These are phyloP conservation scores for Aplodontia rufa DNA, from an alignment of 2,113 vertebrate species.

Conservation along the genomic window DNA sequence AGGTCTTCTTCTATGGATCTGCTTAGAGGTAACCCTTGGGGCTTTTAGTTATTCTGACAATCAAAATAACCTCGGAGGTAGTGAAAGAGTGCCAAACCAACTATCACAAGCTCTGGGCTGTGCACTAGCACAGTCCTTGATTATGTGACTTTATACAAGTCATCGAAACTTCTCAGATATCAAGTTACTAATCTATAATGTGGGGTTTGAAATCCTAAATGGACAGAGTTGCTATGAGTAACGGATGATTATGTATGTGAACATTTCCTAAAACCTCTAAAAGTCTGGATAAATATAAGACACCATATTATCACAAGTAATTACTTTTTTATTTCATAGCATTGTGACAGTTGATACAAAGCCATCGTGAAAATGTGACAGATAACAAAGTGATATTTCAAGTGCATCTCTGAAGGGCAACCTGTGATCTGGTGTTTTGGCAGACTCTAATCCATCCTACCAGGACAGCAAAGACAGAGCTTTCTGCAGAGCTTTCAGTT, in stretches of 20 bases:
- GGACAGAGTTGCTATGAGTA: slow-evolving; percentile 30
- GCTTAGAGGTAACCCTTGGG: background rate
- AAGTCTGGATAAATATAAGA: background rate
- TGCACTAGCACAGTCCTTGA: background rate
- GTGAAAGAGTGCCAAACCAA: background rate
- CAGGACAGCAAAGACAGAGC: background rate
- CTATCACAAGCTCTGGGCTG: background rate
- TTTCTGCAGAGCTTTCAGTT: background rate
- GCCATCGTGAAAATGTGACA: background rate
- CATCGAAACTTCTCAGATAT: slow-evolving; percentile 37
- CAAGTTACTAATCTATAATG: slow-evolving; percentile 56
- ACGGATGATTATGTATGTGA: background rate
- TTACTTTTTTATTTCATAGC: background rate
- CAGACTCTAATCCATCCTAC: background rate
- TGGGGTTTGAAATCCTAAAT: slow-evolving; percentile 38
- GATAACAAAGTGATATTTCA: slow-evolving; percentile 19
- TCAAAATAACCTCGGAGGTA: background rate
- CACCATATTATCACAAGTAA: slow-evolving; percentile 18
- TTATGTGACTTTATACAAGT: slow-evolving; percentile 32
- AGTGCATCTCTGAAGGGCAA: background rate
- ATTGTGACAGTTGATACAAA: background rate
- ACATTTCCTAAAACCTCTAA: background rate
- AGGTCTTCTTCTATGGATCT: background rate
- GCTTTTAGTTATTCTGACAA: slow-evolving; percentile 29
- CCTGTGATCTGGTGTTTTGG: background rate